phyloP scores from a whole-genome alignment of 2,888 invertebrate genomes.

The Endotricha flammealis region DNA sequence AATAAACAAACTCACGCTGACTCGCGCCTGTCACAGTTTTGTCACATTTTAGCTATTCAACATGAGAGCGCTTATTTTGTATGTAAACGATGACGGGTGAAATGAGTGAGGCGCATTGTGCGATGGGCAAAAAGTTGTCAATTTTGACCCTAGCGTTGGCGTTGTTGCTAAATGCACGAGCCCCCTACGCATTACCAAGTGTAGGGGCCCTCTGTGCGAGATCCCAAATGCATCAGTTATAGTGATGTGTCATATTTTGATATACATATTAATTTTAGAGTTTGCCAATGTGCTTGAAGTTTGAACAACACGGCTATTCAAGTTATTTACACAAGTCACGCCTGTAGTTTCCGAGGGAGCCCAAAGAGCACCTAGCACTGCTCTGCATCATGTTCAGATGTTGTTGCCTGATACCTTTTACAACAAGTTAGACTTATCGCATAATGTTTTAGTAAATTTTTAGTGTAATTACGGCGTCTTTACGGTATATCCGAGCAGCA shows the following conservation, averaged over 20 bases:
- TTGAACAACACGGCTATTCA: too few species aligned
- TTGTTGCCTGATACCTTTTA: too few species aligned
- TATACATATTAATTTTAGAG: conserved; percentile 11
- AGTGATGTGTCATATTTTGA: conserved; percentile 31
- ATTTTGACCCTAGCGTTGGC: conserved; percentile 24
- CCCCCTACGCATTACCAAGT: conserved; percentile 30
- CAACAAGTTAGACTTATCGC: too few species aligned
- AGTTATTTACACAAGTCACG: too few species aligned
- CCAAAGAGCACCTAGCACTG: too few species aligned
- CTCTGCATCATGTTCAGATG: too few species aligned
- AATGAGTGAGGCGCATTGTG: conserved; percentile 57
- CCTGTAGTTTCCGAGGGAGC: too few species aligned
- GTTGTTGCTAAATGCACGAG: conserved; percentile 32
- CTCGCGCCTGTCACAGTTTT: conserved; percentile 52
- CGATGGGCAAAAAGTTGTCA: conserved; percentile 57
- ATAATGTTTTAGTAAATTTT: too few species aligned
- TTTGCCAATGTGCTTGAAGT: too few species aligned
- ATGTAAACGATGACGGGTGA: conserved; percentile 42
- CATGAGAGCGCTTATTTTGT: conserved; percentile 47
- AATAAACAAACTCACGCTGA: conserved; percentile 57
- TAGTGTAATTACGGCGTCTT: too few species aligned
- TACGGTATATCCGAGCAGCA: too few species aligned
- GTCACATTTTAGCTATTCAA: conserved; percentile 45
- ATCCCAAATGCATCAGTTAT: conserved; percentile 26
- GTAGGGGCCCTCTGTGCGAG: conserved; percentile 21